These are phyloP conservation scores for Rhyacichthys aspro DNA, from an alignment of 2,797 vertebrate genomes.

Conservation along the genomic window DNA sequence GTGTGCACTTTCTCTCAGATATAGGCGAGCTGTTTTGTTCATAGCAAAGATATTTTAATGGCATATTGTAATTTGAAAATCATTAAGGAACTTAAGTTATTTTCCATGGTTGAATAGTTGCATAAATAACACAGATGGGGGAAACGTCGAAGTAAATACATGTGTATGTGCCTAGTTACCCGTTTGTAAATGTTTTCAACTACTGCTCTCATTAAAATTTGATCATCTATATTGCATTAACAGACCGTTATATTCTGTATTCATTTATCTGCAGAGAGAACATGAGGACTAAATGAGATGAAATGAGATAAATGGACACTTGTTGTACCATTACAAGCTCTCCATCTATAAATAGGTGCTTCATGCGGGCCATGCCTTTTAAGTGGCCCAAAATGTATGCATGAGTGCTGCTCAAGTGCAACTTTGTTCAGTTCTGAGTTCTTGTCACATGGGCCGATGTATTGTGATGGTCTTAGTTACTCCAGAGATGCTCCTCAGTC, in stretches of 20 bases:
- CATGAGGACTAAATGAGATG: slow-evolving; percentile 41
- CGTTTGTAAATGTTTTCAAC: slow-evolving; percentile 51
- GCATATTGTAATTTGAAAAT: slow-evolving; percentile 18
- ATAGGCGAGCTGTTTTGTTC: slow-evolving; percentile 9
- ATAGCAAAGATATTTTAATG: slow-evolving; percentile 23
- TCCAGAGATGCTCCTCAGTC: neutral
- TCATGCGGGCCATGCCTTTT: slow-evolving; percentile 19
- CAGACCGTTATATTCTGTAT: slow-evolving; percentile 54
- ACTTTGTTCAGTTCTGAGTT: slow-evolving; percentile 7
- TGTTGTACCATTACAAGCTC: slow-evolving; percentile 12
- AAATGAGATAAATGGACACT: slow-evolving; percentile 56
- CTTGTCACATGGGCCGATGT: slow-evolving; percentile 11
- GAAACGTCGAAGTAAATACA: slow-evolving; percentile 11
- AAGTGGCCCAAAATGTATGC: slow-evolving; percentile 33
- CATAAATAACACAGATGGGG: slow-evolving; percentile 32
- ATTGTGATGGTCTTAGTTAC: slow-evolving; percentile 1
- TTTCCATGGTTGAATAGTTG: slow-evolving; percentile 32
- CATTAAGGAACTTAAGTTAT: slow-evolving; percentile 17
- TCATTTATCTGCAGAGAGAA: slow-evolving; percentile 55
- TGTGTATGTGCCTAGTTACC: slow-evolving; percentile 13
- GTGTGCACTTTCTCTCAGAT: neutral
- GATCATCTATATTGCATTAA: slow-evolving; percentile 60
- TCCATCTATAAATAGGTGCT: slow-evolving; percentile 39
- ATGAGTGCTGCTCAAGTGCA: slow-evolving; percentile 17
- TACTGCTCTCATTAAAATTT: slow-evolving; percentile 54